Evolutionary conservation across 2,888 invertebrate genomes (phyloP), one percentile per base, ranked within the genome.

Genomic region (Teleogryllus oceanicus): DNA sequence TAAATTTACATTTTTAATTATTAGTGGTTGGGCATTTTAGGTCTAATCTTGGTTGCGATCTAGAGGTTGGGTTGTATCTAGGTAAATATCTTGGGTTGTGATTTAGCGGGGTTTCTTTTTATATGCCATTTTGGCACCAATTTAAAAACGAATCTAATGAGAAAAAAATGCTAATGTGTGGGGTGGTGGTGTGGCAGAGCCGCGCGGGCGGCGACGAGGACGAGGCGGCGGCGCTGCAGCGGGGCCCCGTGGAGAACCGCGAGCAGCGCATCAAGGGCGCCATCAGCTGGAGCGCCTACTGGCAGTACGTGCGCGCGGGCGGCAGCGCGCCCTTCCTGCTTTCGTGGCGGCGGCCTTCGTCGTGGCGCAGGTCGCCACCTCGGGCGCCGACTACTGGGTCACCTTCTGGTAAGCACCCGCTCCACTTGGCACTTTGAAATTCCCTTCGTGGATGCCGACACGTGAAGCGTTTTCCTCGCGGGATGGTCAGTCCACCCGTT

Each of bases 331-430:
- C 90, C 77, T 84, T 92, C 10, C 89, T 93, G 51, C 83, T 89
- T 85, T 91, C 0, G 90, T 94, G 87, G 82, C 92, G 4, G 78
- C 90, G 4, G 89, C 93, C 50, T 94, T 93, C 83, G 11, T 92
- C 1, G 18, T 90, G 16, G 89, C 92, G 0, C 92, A 93, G 83
- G 85, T 87, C 0, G 87, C 92, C 79, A 93, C 92, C 80, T 93
- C 94, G 75, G 89, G 91, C 78, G 89, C 91, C 77, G 95, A 96
- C 86, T 92, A 93, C 85, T 95, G 94, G 93, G 89, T 95, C 0
- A 92, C 92, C 2, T 87, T 90, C 84, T 95, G 95, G 95, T 94
- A 87, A 87, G 87, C 84, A 62, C 78, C n/a, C 62, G 24, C 24
- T 4, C 24, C 24, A 37, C 24, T 37, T 3, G 2, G 2, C 4